Evolutionary conservation across 1,140 invertebrate genomes (phyloP).

Genomic region (Psix sp.): DNA sequence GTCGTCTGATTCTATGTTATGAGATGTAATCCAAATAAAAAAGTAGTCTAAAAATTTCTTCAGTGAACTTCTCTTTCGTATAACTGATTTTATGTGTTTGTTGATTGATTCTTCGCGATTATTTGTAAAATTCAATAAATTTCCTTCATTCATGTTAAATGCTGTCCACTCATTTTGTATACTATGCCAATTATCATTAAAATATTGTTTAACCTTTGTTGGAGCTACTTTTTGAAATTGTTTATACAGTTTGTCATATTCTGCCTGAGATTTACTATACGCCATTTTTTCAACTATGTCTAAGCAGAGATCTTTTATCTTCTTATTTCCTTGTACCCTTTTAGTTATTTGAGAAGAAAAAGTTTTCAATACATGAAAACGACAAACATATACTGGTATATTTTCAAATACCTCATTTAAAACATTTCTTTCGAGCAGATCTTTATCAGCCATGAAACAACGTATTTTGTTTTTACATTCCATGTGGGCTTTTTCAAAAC

Average conservation of each 20-base stretch:
- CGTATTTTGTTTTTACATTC: slow-evolving; percentile 10
- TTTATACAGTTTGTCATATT: slow-evolving; percentile 7
- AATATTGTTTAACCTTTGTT: slow-evolving; percentile 3
- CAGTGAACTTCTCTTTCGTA: slow-evolving; percentile 13
- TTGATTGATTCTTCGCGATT: slow-evolving; percentile 42
- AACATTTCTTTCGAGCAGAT: slow-evolving; percentile 40
- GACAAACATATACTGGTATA: not conserved
- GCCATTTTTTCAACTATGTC: slow-evolving; percentile 7
- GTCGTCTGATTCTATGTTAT: not conserved
- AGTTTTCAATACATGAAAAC: slow-evolving; percentile 10
- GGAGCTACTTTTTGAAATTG: slow-evolving; percentile 5
- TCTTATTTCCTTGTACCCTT: not conserved
- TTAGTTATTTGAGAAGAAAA: slow-evolving; percentile 1
- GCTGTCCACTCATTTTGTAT: slow-evolving; percentile 21
- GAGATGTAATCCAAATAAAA: slow-evolving; percentile 12
- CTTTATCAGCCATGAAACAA: slow-evolving; percentile 50
- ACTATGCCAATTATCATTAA: slow-evolving; percentile 16
- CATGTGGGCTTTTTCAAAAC: slow-evolving; percentile 27
- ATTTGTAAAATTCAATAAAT: slow-evolving; percentile 30
- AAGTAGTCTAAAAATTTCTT: slow-evolving; percentile 7
- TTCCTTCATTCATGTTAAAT: slow-evolving; percentile 22
- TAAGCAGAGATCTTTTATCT: not conserved
- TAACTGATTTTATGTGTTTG: slow-evolving; percentile 27
- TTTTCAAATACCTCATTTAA: slow-evolving; percentile 22
- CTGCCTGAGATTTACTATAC: not conserved